These are phyloP conservation scores for Mayetiola destructor DNA, from an alignment of 2,888 invertebrate species.

Conservation along the genomic window DNA sequence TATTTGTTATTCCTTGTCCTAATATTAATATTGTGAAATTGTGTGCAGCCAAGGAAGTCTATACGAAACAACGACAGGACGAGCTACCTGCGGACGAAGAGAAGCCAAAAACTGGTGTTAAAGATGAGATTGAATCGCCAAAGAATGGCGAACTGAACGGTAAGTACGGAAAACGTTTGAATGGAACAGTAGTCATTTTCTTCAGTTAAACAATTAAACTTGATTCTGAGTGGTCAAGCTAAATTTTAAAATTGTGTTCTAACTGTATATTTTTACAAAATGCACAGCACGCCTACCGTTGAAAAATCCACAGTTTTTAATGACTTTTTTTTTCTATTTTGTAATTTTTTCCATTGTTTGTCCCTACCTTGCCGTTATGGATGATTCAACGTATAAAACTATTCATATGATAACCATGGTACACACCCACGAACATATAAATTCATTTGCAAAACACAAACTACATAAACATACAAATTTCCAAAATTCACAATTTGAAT, in stretches of 20 bases:
- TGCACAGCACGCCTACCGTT: too few relatives aligned
- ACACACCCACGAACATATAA: too few relatives aligned
- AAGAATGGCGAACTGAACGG: background rate
- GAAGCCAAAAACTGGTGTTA: background rate
- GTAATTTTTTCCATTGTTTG: background rate
- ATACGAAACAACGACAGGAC: background rate
- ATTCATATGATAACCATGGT: too few relatives aligned
- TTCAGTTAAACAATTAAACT: too few relatives aligned
- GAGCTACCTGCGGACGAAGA: background rate
- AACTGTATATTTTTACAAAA: background rate
- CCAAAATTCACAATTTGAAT: background rate
- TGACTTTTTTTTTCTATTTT: background rate
- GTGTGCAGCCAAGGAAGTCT: background rate
- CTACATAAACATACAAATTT: too few relatives aligned
- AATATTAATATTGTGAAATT: too few relatives aligned
- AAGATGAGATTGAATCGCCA: background rate
- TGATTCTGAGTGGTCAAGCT: too few relatives aligned
- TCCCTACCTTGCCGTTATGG: constrained; percentile 1
- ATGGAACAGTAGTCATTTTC: too few relatives aligned
- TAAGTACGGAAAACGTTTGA: too few relatives aligned
- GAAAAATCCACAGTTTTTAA: too few relatives aligned
- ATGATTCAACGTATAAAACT: background rate
- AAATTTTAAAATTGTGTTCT: background rate
- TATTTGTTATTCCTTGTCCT: too few relatives aligned
- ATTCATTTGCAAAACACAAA: background rate